Percentiles rank a stretch among this genome's conserved stretches.
phyloP scores from a whole-genome alignment of 2,797 vertebrate species.

The Sitta carolinensis region DNA sequence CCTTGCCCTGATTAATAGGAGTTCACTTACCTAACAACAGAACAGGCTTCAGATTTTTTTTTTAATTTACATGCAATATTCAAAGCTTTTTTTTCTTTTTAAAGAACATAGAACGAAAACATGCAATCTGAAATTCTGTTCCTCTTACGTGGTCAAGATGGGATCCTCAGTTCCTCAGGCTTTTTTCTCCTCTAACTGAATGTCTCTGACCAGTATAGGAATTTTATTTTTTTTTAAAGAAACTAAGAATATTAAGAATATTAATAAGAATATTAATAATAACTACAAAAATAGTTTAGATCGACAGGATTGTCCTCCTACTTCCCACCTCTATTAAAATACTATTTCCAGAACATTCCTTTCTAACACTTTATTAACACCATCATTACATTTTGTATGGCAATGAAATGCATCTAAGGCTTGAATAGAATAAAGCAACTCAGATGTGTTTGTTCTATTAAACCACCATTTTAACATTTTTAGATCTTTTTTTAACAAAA shows the following conservation, averaged over 20 bases:
- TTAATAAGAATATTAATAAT: neutral
- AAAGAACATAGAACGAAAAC: neutral
- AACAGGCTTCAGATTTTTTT: neutral
- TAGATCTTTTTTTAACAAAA: neutral
- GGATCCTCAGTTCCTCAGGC: neutral
- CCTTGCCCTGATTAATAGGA: neutral
- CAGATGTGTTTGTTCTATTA: neutral
- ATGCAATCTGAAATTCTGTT: neutral
- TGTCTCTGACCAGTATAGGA: neutral
- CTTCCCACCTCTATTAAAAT: neutral
- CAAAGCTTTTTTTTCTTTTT: neutral
- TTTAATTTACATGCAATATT: neutral
- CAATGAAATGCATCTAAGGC: neutral
- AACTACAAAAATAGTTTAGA: neutral
- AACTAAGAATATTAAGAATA: neutral
- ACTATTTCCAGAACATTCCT: neutral
- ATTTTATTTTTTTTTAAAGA: neutral
- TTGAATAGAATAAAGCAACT: neutral
- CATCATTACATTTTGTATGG: neutral
- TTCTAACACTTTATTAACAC: neutral
- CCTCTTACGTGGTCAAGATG: neutral
- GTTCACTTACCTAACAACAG: neutral
- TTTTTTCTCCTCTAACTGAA: neutral
- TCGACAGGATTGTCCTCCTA: neutral
- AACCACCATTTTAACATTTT: neutral